These are phyloP conservation scores for Natator depressus DNA, from an alignment of 2,113 vertebrate genomes.

Conservation along the genomic window DNA sequence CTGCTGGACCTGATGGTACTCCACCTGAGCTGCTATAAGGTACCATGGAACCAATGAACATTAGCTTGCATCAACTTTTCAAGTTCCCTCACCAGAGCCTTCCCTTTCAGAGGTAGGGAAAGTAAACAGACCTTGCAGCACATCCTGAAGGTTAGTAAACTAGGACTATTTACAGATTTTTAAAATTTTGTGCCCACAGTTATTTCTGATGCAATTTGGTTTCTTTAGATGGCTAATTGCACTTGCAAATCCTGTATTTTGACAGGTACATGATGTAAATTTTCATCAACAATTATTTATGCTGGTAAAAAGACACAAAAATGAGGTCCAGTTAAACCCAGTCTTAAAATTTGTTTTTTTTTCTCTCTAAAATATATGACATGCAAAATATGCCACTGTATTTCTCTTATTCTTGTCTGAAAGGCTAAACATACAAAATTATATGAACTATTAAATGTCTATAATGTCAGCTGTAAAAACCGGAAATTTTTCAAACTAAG, in stretches of 20 bases:
- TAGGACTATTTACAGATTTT: not conserved
- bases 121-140: not conserved
- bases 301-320: not conserved
- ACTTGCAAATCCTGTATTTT: not conserved
- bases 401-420: not conserved
- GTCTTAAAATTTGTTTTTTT: not conserved
- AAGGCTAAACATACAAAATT: not conserved
- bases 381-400: not conserved
- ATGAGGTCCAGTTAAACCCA: not conserved
- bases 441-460: not conserved
- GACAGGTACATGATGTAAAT: not conserved
- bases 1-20: not conserved
- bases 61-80: not conserved
- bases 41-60: not conserved
- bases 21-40: not conserved
- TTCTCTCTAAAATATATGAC: not conserved
- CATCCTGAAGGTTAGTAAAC: not conserved
- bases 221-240: not conserved
- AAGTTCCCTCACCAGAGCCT: not conserved
- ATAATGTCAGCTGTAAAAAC: slow-evolving; percentile 13
- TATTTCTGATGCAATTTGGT: not conserved
- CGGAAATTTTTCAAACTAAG: not conserved
- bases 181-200: not conserved
- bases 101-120: not conserved
- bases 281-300: not conserved